phyloP scores from a whole-genome alignment of 2,888 invertebrate genomes.

The Magallana nippona region DNA sequence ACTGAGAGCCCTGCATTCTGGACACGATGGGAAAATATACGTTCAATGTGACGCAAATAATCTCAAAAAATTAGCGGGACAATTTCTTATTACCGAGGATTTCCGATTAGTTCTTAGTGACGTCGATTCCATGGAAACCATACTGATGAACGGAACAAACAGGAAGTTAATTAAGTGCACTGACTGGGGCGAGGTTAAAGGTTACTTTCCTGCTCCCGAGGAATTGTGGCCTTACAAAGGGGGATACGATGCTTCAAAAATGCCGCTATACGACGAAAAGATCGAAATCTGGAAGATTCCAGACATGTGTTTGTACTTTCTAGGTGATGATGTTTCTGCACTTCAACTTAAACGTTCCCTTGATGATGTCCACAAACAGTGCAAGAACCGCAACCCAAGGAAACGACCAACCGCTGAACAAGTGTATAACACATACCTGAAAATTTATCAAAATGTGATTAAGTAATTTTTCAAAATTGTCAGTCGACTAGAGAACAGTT shows the following conservation, averaged over 20 bases:
- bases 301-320: slow-evolving; percentile 20
- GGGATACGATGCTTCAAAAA: neutral
- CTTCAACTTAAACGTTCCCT: neutral
- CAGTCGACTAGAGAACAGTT: too few relatives aligned
- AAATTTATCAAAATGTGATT: neutral
- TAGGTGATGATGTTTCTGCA: neutral
- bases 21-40: neutral
- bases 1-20: slow-evolving; percentile 1
- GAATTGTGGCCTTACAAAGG: neutral
- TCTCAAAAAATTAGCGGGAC: neutral
- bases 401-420: slow-evolving; percentile 24
- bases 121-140: slow-evolving; percentile 8
- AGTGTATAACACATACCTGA: neutral
- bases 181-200: neutral
- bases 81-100: slow-evolving; percentile 11
- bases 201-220: slow-evolving; percentile 15
- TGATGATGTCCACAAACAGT: neutral
- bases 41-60: slow-evolving; percentile 1
- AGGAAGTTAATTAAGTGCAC: neutral
- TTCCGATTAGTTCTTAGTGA: slow-evolving; percentile 29
- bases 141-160: neutral
- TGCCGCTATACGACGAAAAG: slow-evolving; percentile 19
- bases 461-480: too few relatives aligned
- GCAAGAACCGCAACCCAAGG: neutral
- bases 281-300: slow-evolving; percentile 38